These are phyloP conservation scores for Oceanodroma tethys DNA, from an alignment of 2,113 vertebrate genomes.

Conservation along the genomic window DNA sequence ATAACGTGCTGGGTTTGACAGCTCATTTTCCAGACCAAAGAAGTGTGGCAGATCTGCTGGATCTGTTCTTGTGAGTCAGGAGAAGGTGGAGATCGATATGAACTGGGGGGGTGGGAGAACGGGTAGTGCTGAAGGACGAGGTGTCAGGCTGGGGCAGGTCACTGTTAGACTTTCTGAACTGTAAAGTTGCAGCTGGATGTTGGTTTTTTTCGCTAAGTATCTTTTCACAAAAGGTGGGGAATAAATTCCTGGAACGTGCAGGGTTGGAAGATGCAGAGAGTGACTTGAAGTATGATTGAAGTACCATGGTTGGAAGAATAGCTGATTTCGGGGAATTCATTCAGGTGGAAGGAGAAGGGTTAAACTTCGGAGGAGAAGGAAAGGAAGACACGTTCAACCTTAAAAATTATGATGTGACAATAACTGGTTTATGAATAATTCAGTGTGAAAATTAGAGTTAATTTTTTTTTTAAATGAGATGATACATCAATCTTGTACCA, in stretches of 20 bases:
- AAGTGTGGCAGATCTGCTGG: neutral
- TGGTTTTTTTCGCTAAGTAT: neutral
- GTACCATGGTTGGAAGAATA: neutral
- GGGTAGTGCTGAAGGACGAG: neutral
- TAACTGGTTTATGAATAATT: neutral
- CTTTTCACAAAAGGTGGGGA: neutral
- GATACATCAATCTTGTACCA: neutral
- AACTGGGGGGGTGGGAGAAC: neutral
- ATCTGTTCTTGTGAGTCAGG: neutral
- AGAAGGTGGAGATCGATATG: neutral
- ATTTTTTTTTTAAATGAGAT: neutral
- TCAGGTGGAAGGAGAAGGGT: neutral
- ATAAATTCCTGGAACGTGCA: rapidly evolving
- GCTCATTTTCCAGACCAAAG: neutral
- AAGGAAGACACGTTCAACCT: neutral
- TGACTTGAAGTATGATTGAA: neutral
- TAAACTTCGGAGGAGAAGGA: neutral
- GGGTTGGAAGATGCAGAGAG: neutral
- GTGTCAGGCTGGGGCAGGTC: neutral
- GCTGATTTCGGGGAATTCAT: neutral
- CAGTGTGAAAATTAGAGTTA: neutral
- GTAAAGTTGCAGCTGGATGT: neutral
- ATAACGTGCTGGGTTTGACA: neutral
- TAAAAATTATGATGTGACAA: neutral
- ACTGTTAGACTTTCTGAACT: neutral